Evolutionary conservation across 1,140 invertebrate species (phyloP).

Genomic region (Drosophila ficusphila): DNA sequence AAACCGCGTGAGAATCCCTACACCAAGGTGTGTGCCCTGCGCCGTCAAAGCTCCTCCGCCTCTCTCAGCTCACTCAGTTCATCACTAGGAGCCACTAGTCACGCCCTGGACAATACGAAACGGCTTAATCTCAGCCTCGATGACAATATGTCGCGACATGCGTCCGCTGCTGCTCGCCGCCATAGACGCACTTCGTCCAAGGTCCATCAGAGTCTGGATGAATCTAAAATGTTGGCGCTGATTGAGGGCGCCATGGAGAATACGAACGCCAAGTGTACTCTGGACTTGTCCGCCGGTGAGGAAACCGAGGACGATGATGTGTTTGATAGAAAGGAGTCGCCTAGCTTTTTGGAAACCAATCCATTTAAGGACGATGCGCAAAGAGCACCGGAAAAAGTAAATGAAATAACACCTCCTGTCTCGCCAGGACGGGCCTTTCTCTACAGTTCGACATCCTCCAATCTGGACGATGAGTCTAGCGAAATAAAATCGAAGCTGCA

Average conservation of each 20-base stretch:
- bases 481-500: slow-evolving; percentile 41
- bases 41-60: slow-evolving; percentile 92
- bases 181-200: slow-evolving; percentile 62
- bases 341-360: slow-evolving; percentile 76
- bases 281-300: slow-evolving; percentile 45
- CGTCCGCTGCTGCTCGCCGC: slow-evolving; percentile 37
- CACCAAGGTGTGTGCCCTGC: slow-evolving; percentile 92
- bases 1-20: slow-evolving; percentile 92
- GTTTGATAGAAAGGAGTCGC: slow-evolving; percentile 59
- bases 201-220: slow-evolving; percentile 87
- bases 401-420: background rate
- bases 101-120: slow-evolving; percentile 82
- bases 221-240: slow-evolving; percentile 84
- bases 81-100: slow-evolving; percentile 41
- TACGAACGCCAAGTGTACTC: slow-evolving; percentile 24
- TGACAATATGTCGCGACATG: slow-evolving; percentile 86
- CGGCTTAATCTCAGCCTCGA: slow-evolving; percentile 89
- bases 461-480: slow-evolving; percentile 29
- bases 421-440: slow-evolving; percentile 48
- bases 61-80: slow-evolving; percentile 84
- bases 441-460: slow-evolving; percentile 52
- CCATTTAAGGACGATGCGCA: slow-evolving; percentile 75
- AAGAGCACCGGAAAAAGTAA: slow-evolving; percentile 18
- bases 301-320: slow-evolving; percentile 73
- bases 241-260: slow-evolving; percentile 60